Percentiles rank a stretch among this genome's conserved stretches.
phyloP scores from a whole-genome alignment of 2,797 vertebrate species.

The Cottoperca gobio region DNA sequence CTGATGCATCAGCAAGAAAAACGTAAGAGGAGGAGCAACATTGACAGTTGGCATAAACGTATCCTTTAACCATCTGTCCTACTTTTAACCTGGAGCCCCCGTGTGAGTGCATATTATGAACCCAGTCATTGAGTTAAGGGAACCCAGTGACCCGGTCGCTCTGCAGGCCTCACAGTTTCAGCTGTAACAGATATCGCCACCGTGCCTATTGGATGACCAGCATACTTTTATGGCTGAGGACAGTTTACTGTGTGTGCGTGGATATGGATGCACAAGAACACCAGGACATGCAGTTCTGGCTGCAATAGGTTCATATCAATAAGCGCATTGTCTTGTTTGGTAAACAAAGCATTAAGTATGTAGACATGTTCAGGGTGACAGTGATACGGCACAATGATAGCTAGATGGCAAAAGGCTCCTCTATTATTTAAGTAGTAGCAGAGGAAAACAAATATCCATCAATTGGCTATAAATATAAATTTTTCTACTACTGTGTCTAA shows the following conservation, averaged over 20 bases:
- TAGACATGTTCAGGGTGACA: constrained; percentile 14
- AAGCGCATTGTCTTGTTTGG: constrained; percentile 51
- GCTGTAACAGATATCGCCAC: constrained; percentile 55
- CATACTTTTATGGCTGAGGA: constrained; percentile 20
- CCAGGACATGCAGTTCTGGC: constrained; percentile 21
- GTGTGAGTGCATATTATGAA: constrained; percentile 21
- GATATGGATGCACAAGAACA: neutral
- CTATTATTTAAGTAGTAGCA: constrained; percentile 21
- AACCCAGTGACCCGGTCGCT: constrained; percentile 55
- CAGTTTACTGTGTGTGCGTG: constrained; percentile 11
- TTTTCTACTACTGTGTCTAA: neutral
- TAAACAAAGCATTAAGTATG: constrained; percentile 56
- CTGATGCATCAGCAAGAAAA: constrained; percentile 15
- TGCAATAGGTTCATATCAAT: constrained; percentile 34
- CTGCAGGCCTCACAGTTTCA: constrained; percentile 43
- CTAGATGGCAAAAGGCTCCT: constrained; percentile 6
- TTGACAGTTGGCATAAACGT: neutral
- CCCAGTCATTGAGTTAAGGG: constrained; percentile 22
- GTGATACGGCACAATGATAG: constrained; percentile 17
- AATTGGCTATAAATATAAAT: neutral
- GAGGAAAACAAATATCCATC: constrained; percentile 9
- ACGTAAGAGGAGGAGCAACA: constrained; percentile 1
- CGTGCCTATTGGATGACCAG: constrained; percentile 37
- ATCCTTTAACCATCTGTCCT: constrained; percentile 30
- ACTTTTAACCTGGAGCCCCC: constrained; percentile 31